A percentile compares a stretch with the other conserved stretches of the same genome.
These are phyloP conservation scores for Theropithecus gelada DNA, from an alignment of 2,113 vertebrate genomes.

Conservation along the genomic window DNA sequence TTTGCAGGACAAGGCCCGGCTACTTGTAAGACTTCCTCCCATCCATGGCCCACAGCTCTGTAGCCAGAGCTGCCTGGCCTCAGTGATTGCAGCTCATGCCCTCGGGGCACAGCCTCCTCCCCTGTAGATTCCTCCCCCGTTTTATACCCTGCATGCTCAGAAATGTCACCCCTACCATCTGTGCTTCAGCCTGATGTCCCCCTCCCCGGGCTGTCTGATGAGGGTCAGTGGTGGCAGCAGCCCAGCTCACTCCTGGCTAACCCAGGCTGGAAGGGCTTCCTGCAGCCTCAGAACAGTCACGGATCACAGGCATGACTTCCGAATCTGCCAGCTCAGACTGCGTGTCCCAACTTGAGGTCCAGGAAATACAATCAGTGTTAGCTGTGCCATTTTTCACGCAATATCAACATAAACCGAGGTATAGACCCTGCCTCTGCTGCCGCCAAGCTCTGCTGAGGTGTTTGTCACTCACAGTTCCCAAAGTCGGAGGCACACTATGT, in stretches of 20 bases:
- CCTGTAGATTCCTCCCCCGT: background rate
- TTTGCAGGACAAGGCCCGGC: fast-evolving
- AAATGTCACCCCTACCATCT: too few relatives aligned
- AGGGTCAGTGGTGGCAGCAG: fast-evolving
- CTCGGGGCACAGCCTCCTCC: background rate
- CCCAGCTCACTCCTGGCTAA: background rate
- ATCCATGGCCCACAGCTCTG: background rate
- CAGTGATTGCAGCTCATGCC: too few relatives aligned
- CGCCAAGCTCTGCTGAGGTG: background rate
- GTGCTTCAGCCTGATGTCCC: background rate
- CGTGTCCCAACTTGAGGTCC: background rate
- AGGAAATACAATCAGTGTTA: background rate
- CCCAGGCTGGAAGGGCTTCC: background rate
- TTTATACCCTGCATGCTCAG: background rate
- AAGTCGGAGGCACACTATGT: fast-evolving
- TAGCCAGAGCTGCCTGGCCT: background rate
- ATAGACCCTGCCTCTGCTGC: fast-evolving
- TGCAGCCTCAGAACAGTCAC: background rate
- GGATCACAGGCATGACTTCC: background rate
- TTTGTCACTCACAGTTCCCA: background rate
- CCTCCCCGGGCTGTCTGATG: background rate
- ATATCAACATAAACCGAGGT: background rate
- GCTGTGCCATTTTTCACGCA: fast-evolving
- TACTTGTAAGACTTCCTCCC: background rate
- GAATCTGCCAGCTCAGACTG: background rate